Conservation (phyloP, 92 coral and sea anemone genomes). For the Muricea muricata region DNA sequence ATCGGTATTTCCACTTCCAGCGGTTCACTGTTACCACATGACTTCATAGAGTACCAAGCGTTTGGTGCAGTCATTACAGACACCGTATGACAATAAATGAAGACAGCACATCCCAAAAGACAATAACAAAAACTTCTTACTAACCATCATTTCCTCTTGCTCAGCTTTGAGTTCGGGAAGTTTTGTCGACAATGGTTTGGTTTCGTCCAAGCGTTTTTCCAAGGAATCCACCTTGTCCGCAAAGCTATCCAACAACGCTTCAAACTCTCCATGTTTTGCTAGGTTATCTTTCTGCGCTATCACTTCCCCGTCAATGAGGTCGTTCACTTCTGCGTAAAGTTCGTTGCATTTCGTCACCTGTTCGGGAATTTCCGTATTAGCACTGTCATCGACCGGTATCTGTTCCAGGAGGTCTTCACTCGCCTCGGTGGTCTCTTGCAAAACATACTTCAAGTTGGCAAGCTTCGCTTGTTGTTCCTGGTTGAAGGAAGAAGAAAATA, state of each 20-base stretch:
- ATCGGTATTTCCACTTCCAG: no score
- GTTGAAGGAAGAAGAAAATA: background rate
- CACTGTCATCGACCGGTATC: conserved; percentile 21
- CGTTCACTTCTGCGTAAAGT: conserved; percentile 26
- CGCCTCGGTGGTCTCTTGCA: conserved; percentile 33
- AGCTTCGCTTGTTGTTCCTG: conserved; percentile 47
- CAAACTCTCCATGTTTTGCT: conserved; percentile 46
- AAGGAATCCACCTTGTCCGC: conserved; percentile 19
- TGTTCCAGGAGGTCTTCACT: conserved; percentile 26
- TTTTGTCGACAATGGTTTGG: conserved; percentile 35
- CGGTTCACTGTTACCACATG: no score
- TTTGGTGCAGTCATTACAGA: no score
- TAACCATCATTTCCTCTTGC: conserved; percentile 26
- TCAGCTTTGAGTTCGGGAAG: conserved; percentile 25
- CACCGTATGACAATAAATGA: background rate
- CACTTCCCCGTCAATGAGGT: conserved; percentile 6
- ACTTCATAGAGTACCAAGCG: no score
- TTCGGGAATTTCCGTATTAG: conserved; percentile 28
- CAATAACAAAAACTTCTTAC: background rate
- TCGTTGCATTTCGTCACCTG: conserved; percentile 27
- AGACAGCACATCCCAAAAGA: no score
- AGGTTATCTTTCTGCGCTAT: conserved; percentile 18
- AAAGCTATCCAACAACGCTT: conserved; percentile 32
- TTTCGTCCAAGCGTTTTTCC: conserved; percentile 20
- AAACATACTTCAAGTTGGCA: conserved; percentile 31